Evolutionary conservation across 2,888 invertebrate species (phyloP), one percentile per base, ranked within the genome.

Genomic region (Leptopilina syphax): DNA sequence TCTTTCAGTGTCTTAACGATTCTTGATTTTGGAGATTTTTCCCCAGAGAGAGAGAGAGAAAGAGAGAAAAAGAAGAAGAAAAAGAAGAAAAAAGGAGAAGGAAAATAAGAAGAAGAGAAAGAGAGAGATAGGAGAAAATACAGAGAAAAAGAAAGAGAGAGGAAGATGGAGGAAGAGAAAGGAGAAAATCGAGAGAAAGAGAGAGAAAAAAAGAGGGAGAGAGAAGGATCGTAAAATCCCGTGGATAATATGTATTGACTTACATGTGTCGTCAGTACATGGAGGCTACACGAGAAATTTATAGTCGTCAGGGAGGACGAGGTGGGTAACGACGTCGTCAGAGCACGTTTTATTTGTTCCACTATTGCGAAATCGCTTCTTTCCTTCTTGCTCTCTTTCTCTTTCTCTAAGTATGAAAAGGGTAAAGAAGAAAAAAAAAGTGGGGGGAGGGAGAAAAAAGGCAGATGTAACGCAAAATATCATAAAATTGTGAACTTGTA

Each of bases 251-350:
- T 10, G 50, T 70, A 70, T 70, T 47, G 77, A 70, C 80, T 77
- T 82, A 80, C 77, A 77, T 57, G 80, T 54, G 66, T 76, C 63
- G 57, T 65, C 60, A 77, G 77, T 77, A 78, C 60, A 80, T 73
- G 78, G 73, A 80, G 73, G 24, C 76, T 66, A 76, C 80, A 73
- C 60, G 78, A 73, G 79, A 81, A 83, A 83, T 83, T 81, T 81
- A 83, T 83, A 78, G 83, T 77, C 80, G 79, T 81, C 83, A 81
- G 81, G 79, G 50, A 83, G 79, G 78, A 67, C 78, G 50, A 79
- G 78, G 65, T 73, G 81, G 77, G 77, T 83, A 81, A 83, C 81
- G 80, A 79, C 80, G 78, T 76, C 81, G 81, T 83, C 81, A 81
- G 77, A 76, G 66, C 41, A 79, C 80, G 65, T 80, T 83, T 83